Conservation (phyloP, 2,888 invertebrate genomes). For the Ectemnius cavifrons region DNA sequence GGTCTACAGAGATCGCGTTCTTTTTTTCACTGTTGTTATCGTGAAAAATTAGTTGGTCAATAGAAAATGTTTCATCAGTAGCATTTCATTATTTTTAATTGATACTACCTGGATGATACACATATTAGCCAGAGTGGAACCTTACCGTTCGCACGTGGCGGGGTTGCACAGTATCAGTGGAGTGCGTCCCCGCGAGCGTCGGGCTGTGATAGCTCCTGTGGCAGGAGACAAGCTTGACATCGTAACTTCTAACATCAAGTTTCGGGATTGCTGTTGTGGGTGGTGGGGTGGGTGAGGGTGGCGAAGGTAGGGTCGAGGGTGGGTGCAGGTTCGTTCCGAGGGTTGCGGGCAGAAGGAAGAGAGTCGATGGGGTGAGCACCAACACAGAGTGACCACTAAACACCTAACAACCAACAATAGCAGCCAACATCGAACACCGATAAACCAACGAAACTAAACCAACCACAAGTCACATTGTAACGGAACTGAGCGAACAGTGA, state of each 20-base stretch:
- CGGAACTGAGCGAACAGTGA: constrained; percentile 73
- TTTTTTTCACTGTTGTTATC: no score
- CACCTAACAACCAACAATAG: constrained; percentile 77
- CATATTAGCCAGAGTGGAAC: constrained; percentile 21
- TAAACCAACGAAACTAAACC: constrained; percentile 76
- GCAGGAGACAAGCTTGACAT: constrained; percentile 56
- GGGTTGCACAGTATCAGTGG: constrained; percentile 26
- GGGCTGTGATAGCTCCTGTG: constrained; percentile 39
- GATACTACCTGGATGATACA: not conserved
- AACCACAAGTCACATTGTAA: constrained; percentile 76
- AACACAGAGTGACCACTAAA: constrained; percentile 77
- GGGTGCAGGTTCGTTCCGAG: constrained; percentile 53
- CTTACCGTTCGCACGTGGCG: constrained; percentile 50
- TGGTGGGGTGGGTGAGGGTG: constrained; percentile 48
- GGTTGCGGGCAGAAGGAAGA: constrained; percentile 65
- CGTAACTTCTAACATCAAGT: constrained; percentile 71
- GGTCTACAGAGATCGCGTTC: no score
- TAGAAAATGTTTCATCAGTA: no score
- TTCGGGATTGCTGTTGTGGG: constrained; percentile 54
- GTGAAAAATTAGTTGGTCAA: no score
- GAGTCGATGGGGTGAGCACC: constrained; percentile 66
- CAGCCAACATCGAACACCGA: constrained; percentile 77
- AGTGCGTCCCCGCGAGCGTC: constrained; percentile 15
- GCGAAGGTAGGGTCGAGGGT: constrained; percentile 31
- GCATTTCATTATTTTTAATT: not conserved